Evolutionary conservation across 2,113 vertebrate genomes (phyloP), one percentile per base, ranked within the genome.

Genomic region (Silurus meridionalis): DNA sequence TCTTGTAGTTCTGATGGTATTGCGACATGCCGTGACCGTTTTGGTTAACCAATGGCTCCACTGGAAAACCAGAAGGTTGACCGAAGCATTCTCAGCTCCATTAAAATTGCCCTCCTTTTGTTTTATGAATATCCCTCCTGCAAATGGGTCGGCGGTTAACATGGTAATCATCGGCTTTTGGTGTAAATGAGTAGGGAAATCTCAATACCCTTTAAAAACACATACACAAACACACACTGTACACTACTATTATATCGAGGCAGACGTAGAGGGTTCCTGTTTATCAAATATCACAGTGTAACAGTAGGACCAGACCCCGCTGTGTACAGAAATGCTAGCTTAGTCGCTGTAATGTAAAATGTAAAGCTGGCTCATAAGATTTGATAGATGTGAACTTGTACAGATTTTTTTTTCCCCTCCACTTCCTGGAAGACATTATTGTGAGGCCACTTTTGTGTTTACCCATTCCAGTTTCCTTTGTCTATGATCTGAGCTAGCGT

Each of bases 401-500:
- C 74, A n/a, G 50, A 48, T 52, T 78, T 53, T 13, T 52, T 3
- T 69, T 23, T 79, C 60, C 50, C 87, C 46, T 83, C n/a, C 50
- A 74, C 77, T 89, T 88, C 82, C 87, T 89, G 83, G 87, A 93
- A 89, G 87, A 85, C 60, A 19, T 64, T 84, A 72, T 72, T 89
- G 92, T 82, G 74, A 74, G 88, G 88, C 83, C 66, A 52, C 90
- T 89, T 52, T 91, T 90, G 53, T 90, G 80, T 88, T 87, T 91
- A 87, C 90, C 57, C 85, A 82, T 58, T 89, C 87, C 80, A 90
- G 88, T 90, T 92, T 84, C 88, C 86, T 88, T 92, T 91, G 91
- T 94, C 92, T 89, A 15, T 90, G 92, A 94, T 90, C 91, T 88
- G 90, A 80, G 92, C 88, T 83, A 64, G 92, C 61, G 88, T 91